Evolutionary conservation across 64 coral and sea anemone genomes (phyloP).

Genomic region (Pachyseris speciosa): DNA sequence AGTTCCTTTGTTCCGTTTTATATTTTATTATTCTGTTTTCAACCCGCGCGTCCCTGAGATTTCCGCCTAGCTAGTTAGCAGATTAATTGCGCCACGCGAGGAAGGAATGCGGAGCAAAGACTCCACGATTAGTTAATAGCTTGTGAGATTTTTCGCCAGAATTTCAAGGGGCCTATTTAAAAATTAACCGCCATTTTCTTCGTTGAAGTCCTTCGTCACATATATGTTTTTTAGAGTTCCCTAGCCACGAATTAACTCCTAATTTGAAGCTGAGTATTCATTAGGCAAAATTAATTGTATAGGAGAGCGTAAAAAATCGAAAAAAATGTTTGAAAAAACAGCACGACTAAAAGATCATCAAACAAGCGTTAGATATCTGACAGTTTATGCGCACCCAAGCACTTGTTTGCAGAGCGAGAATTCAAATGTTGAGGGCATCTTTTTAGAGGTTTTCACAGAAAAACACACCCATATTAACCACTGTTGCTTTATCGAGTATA

Average conservation of each 20-base stretch:
- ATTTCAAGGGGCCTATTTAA: background rate
- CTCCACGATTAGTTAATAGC: background rate
- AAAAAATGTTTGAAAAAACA: too few relatives aligned
- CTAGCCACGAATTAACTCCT: background rate
- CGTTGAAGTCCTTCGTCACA: background rate
- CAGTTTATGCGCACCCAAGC: background rate
- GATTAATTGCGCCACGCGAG: background rate
- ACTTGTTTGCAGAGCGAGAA: background rate
- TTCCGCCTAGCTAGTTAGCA: too few relatives aligned
- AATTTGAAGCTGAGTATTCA: background rate
- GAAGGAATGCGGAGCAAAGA: background rate
- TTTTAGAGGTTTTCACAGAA: background rate
- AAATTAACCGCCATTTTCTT: background rate
- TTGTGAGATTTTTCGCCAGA: background rate
- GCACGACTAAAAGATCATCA: too few relatives aligned
- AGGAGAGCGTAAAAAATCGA: too few relatives aligned
- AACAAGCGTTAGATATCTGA: background rate
- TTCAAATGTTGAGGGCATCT: background rate
- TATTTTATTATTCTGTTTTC: background rate
- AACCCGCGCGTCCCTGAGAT: background rate
- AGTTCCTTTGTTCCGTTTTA: conserved; percentile 20
- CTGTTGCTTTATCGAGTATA: background rate
- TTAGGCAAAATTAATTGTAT: background rate
- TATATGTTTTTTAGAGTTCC: background rate
- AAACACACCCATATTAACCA: too few relatives aligned